These are phyloP conservation scores for Oedothorax gibbosus DNA, from an alignment of 1,140 invertebrate species.

Conservation along the genomic window DNA sequence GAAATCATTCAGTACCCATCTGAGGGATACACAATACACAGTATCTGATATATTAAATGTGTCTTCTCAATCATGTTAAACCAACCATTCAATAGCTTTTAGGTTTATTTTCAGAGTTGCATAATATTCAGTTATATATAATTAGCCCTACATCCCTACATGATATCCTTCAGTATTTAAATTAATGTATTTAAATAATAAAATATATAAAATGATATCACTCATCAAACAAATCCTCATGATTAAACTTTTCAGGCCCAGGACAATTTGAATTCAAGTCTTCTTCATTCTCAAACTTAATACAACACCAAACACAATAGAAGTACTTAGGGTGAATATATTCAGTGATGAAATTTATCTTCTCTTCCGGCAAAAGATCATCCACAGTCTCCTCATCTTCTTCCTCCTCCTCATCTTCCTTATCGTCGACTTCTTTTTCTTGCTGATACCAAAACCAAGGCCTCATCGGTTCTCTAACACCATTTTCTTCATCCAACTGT, in stretches of 20 bases:
- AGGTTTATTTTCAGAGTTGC: too few relatives aligned
- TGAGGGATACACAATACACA: too few relatives aligned
- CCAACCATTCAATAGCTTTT: too few relatives aligned
- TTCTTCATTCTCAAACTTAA: conserved; percentile 74
- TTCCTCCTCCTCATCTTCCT: conserved; percentile 67
- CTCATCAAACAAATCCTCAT: conserved; percentile 65
- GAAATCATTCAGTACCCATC: too few relatives aligned
- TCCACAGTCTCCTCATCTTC: conserved; percentile 64
- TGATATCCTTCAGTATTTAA: not conserved
- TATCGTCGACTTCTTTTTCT: conserved; percentile 65
- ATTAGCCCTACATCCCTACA: not conserved
- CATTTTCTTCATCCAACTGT: conserved; percentile 76
- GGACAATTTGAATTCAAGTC: conserved; percentile 78
- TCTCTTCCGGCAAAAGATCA: conserved; percentile 70
- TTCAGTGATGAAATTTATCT: conserved; percentile 75
- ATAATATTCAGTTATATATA: not conserved
- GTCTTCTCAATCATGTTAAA: too few relatives aligned
- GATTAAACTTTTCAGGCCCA: conserved; percentile 75
- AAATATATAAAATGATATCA: not conserved
- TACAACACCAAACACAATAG: conserved; percentile 85
- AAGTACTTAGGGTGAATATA: conserved; percentile 78
- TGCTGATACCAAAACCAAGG: conserved; percentile 78
- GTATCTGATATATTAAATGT: too few relatives aligned
- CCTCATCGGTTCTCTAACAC: conserved; percentile 71
- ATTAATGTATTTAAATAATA: not conserved